phyloP scores from a whole-genome alignment of 2,797 vertebrate genomes.

The Myotis pilosus region DNA sequence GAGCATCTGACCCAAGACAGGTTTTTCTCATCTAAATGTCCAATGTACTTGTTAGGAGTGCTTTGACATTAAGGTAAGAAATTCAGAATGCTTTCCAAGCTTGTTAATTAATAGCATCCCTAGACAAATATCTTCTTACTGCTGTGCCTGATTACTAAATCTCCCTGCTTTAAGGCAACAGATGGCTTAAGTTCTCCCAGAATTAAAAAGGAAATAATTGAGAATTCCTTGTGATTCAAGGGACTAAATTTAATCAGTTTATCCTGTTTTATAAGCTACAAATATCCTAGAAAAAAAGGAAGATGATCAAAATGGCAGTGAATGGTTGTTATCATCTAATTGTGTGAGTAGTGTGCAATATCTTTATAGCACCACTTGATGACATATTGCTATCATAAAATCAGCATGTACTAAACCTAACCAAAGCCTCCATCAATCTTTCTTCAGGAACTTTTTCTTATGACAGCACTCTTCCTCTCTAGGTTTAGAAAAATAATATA shows the following conservation, averaged over 20 bases:
- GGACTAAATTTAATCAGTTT: slow-evolving; percentile 77
- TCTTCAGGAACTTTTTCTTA: background rate
- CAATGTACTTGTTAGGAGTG: slow-evolving; percentile 69
- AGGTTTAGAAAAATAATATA: slow-evolving; percentile 10
- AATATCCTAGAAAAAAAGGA: slow-evolving; percentile 60
- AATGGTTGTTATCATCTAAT: slow-evolving; percentile 47
- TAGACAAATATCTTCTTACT: slow-evolving; percentile 84
- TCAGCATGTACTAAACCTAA: background rate
- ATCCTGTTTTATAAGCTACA: slow-evolving; percentile 70
- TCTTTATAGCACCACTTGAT: slow-evolving; percentile 28
- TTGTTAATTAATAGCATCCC: slow-evolving; percentile 86
- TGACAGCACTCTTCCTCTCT: background rate
- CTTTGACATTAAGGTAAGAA: slow-evolving; percentile 81
- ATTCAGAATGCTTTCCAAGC: slow-evolving; percentile 83
- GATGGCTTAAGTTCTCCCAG: slow-evolving; percentile 83
- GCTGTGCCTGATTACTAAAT: slow-evolving; percentile 83
- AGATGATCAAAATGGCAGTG: slow-evolving; percentile 54
- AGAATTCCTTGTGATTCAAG: slow-evolving; percentile 75
- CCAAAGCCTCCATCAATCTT: background rate
- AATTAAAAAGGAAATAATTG: slow-evolving; percentile 79
- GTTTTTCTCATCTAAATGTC: slow-evolving; percentile 74
- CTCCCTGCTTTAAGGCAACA: slow-evolving; percentile 84
- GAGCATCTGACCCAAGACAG: slow-evolving; percentile 57
- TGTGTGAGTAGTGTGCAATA: background rate
- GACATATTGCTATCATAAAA: background rate